A percentile compares a stretch with the other conserved stretches of the same genome.
Conservation (phyloP, 2,888 invertebrate genomes). For the Hirtodrosophila alboralis region DNA sequence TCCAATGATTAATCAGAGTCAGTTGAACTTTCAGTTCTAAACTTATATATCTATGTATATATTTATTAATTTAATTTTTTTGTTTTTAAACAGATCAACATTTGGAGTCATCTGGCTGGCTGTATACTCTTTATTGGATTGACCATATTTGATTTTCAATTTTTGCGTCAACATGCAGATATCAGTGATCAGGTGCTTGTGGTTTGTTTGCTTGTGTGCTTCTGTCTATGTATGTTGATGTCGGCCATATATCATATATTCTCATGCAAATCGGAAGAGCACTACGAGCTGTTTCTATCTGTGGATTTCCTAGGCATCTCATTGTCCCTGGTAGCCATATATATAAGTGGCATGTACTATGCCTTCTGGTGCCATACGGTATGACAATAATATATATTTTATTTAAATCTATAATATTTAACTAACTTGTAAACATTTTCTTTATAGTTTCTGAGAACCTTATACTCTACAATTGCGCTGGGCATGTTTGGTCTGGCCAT, state of each 20-base stretch:
- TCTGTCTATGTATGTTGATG: slow-evolving; percentile 96
- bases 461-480: slow-evolving; percentile 93
- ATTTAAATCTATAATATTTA: too few species aligned
- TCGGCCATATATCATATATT: slow-evolving; percentile 97
- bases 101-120: slow-evolving; percentile 97
- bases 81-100: slow-evolving; percentile 87
- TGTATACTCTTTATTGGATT: slow-evolving; percentile 92
- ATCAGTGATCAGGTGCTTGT: slow-evolving; percentile 93
- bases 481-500: slow-evolving; percentile 92
- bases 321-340: slow-evolving; percentile 95
- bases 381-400: slow-evolving; percentile 65
- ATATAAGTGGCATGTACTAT: slow-evolving; percentile 97
- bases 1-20: too few species aligned
- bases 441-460: slow-evolving; percentile 89
- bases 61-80: too few species aligned
- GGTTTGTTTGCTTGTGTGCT: slow-evolving; percentile 92
- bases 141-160: slow-evolving; percentile 92
- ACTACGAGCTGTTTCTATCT: slow-evolving; percentile 93
- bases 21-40: too few species aligned
- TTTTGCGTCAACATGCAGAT: slow-evolving; percentile 91
- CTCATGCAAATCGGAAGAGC: slow-evolving; percentile 94
- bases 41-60: too few species aligned
- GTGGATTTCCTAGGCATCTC: slow-evolving; percentile 97
- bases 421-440: slow-evolving; percentile 8
- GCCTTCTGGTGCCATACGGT: slow-evolving; percentile 98